phyloP scores from a whole-genome alignment of 1,140 invertebrate species.

The Lethrus apterus region DNA sequence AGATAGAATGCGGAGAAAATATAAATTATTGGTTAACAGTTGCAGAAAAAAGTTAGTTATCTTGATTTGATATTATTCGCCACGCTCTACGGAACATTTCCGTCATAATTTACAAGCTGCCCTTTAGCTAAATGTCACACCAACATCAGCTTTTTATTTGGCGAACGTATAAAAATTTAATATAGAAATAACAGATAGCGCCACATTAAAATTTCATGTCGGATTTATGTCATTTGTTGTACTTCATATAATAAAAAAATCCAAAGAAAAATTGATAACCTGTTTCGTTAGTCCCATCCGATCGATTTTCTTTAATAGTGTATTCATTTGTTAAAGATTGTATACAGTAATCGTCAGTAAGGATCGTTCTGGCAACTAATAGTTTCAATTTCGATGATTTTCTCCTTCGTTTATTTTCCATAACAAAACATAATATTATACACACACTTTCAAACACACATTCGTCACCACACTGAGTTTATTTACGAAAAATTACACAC shows the following conservation, averaged over 20 bases:
- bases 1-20: background rate
- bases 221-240: background rate
- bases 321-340: background rate
- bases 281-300: background rate
- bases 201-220: background rate
- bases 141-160: conserved; percentile 1
- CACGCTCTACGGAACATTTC: conserved; percentile 7
- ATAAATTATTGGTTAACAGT: background rate
- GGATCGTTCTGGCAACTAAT: conserved; percentile 2
- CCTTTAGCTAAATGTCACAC: conserved; percentile 14
- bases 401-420: background rate
- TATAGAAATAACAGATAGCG: background rate
- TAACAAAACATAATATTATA: background rate
- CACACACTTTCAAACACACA: background rate
- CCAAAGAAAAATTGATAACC: background rate
- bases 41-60: background rate
- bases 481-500: background rate
- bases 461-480: background rate
- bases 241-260: background rate
- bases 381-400: conserved; percentile 1
- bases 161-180: conserved; percentile 7
- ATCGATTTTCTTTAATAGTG: background rate
- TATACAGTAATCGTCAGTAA: background rate
- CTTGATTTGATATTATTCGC: conserved; percentile 14
- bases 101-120: conserved; percentile 11